Conservation (phyloP, 2,113 vertebrate genomes). For the Phycodurus eques region DNA sequence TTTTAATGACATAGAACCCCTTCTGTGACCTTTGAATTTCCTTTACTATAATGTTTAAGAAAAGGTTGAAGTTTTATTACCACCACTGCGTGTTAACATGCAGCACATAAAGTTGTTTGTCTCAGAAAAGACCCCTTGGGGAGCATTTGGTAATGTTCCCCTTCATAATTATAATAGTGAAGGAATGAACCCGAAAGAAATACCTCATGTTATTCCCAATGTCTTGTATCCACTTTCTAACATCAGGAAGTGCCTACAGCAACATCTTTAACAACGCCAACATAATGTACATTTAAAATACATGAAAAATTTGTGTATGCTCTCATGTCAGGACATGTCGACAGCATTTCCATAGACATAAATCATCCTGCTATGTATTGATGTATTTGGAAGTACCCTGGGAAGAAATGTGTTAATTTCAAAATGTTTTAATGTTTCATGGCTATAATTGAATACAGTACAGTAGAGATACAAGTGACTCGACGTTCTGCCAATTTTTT, state of each 20-base stretch:
- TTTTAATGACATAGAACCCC: conserved; percentile 39
- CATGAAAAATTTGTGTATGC: conserved; percentile 24
- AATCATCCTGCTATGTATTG: not conserved
- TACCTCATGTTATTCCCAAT: conserved; percentile 18
- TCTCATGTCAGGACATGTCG: conserved; percentile 48
- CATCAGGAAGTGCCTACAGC: conserved; percentile 42
- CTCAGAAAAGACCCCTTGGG: conserved; percentile 26
- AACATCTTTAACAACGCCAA: not conserved
- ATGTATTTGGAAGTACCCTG: not conserved
- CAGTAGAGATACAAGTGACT: not conserved
- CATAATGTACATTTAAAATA: conserved; percentile 18
- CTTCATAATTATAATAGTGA: conserved; percentile 42
- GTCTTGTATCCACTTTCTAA: conserved; percentile 50
- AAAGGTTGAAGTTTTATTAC: conserved; percentile 26
- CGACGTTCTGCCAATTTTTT: not conserved
- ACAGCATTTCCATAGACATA: conserved; percentile 14
- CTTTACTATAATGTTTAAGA: conserved; percentile 43
- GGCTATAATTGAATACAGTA: no score
- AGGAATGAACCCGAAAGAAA: conserved; percentile 24
- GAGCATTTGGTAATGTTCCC: conserved; percentile 39
- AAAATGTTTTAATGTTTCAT: not conserved
- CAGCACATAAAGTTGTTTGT: conserved; percentile 28
- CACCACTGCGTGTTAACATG: conserved; percentile 11
- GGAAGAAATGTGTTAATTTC: not conserved
- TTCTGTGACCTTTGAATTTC: conserved; percentile 47